Percentiles rank a stretch among this genome's conserved stretches.
Conservation (phyloP, 2,113 vertebrate genomes). For the Himantopus leucocephalus region DNA sequence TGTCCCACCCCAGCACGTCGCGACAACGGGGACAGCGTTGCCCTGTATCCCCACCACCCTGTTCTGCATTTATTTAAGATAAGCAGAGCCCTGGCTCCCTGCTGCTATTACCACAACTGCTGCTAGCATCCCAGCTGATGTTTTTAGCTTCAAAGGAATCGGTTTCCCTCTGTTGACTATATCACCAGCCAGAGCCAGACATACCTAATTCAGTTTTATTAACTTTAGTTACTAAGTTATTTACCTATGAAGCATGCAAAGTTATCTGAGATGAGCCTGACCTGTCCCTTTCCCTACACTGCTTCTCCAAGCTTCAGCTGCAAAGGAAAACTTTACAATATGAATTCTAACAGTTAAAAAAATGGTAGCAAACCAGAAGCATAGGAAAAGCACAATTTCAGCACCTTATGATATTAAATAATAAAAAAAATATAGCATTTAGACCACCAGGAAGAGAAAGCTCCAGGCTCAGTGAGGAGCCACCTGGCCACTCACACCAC, state of each 20-base stretch:
- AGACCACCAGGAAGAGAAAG: background rate
- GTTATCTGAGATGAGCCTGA: background rate
- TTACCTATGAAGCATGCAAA: background rate
- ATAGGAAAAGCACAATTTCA: background rate
- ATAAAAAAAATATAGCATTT: background rate
- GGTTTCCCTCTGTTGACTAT: background rate
- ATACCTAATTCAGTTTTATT: background rate
- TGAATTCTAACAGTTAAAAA: background rate
- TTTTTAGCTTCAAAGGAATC: background rate
- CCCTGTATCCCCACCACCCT: background rate
- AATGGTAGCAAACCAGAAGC: background rate
- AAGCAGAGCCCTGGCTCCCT: background rate
- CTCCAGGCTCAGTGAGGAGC: background rate
- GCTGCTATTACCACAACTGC: background rate
- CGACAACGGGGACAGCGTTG: accelerated
- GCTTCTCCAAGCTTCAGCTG: background rate
- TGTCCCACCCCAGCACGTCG: accelerated
- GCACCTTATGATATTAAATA: background rate
- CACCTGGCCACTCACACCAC: background rate
- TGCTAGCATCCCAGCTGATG: background rate
- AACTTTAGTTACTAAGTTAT: background rate
- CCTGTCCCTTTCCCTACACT: background rate
- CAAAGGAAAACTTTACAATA: background rate
- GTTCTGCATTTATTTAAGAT: background rate
- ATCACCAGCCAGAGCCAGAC: background rate